These are phyloP conservation scores for Calephelis virginiensis DNA, from an alignment of 1,140 invertebrate species.

Conservation along the genomic window DNA sequence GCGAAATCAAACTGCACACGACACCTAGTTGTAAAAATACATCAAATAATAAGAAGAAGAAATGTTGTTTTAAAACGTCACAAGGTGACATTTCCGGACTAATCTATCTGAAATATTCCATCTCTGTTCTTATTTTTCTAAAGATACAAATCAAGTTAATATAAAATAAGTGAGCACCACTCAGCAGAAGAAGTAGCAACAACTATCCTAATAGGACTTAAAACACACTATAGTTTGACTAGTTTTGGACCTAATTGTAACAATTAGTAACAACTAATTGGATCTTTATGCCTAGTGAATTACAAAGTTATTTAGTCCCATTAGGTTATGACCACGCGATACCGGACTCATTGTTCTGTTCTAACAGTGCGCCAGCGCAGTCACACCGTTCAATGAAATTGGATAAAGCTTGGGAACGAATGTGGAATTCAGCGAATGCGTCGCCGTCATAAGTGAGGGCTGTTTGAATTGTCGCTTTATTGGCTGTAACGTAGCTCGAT, in stretches of 20 bases:
- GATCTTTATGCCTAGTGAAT: conserved; percentile 15
- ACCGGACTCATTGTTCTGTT: conserved; percentile 59
- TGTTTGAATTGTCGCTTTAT: conserved; percentile 75
- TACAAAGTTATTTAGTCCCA: conserved; percentile 20
- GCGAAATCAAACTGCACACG: too few relatives aligned
- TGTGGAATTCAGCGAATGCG: conserved; percentile 59
- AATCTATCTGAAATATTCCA: too few relatives aligned
- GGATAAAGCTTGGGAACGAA: conserved; percentile 72
- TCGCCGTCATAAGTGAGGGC: conserved; percentile 39
- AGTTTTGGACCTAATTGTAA: background rate
- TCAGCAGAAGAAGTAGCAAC: too few relatives aligned
- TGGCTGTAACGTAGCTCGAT: conserved; percentile 63
- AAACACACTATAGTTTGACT: background rate
- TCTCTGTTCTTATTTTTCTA: too few relatives aligned
- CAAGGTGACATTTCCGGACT: too few relatives aligned
- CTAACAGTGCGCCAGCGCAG: conserved; percentile 44
- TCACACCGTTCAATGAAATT: conserved; percentile 65
- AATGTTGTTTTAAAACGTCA: too few relatives aligned
- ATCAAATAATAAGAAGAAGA: too few relatives aligned
- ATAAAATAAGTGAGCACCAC: too few relatives aligned
- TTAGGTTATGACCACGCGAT: conserved; percentile 33
- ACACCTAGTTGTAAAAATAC: too few relatives aligned
- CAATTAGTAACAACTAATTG: background rate
- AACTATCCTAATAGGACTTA: background rate
- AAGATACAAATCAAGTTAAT: too few relatives aligned